Base-by-base conservation (phyloP, 1,140 invertebrate genomes). In the Phenacoccus solenopsis region DNA sequence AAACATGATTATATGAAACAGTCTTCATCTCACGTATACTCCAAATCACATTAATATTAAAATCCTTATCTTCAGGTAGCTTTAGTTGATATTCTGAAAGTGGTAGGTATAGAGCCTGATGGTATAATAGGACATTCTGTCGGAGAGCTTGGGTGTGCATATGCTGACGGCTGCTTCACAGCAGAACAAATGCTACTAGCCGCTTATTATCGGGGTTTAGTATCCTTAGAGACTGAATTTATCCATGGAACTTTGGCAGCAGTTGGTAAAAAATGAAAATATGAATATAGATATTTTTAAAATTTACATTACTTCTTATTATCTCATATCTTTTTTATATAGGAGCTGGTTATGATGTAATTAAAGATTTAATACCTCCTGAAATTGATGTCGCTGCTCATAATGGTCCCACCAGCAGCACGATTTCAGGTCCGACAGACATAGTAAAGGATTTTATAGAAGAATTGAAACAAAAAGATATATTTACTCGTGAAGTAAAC, bases 401-500 rank as follows among this genome's bases (percentile, higher is more conserved):
- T 78, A 96, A 96, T 76, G 61, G 67, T 21, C 16, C 21, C 21
- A 67, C 35, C 25, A 74, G 71, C 57, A 88, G 91, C 32, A 95
- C 92, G 0, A 86, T 96, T 67, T 94, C 92, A 4, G 94, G 93
- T 1, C 90, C 90, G 2, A 83, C 83, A 28, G 86, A 87, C 32
- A 82, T 84, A 38, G 87, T 94, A 74, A 80, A 82, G 69, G 77
- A 78, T 27, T 92, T 91, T 77, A 86, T 92, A 0, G 82, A 80
- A 2, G 79, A 90, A 73, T 77, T 91, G 5, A 83, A 90, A 77
- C 20, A 79, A 0, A 84, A 90, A 73, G 86, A 86, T 1, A 84
- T 94, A 28, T 96, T 96, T 78, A 91, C 89, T 4, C 87, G 88
- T 75, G 83, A 88, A 75, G 91, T 95, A 0, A 86, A 90, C 59